Evolutionary conservation across 2,888 invertebrate genomes (phyloP), one percentile per base, ranked within the genome.

Genomic region (Lasioglossum villosulum): DNA sequence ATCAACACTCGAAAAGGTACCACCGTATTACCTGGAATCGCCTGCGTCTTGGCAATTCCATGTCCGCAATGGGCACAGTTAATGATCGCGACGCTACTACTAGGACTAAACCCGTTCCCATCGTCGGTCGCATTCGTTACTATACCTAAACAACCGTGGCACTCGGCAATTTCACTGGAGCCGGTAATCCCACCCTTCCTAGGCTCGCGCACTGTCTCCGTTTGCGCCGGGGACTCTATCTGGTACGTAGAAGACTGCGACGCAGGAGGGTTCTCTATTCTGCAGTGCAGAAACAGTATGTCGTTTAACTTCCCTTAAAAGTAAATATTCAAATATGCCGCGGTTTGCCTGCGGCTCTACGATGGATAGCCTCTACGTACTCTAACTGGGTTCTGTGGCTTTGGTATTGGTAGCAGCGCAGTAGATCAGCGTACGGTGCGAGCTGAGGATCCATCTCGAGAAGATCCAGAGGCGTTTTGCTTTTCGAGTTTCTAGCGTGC

Each of bases 391-490:
- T 82, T 76, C 77, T 87, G 39, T 90, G 87, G 81, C 85, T 92
- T 83, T 91, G 91, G 75, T 95, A 95, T 90, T 95, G 95, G 86
- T 95, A 96, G 66, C 95, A 96, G 88, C 96, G 96, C 39, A 97
- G 90, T 12, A 96, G 90, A 82, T 96, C 96, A 73, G 95, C 95
- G 77, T 96, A 92, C n/a, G 94, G 91, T 0, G 95, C 93, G 89
- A 97, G 96, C 30, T 93, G 92, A 1, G 91, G 88, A 75, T 94
- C 94, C 14, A 89, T 84, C 52, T 96, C 96, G 73, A 97, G 95
- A 88, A 97, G 96, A 92, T 97, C 97, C 56, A 97, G 95, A n/a
- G 97, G 97, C n/a, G 96, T 96, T 84, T 97, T 96, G 10, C 97
- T 96, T 91, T 97, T 96, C 77, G 96, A 96, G 93, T 98, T 98